Percentiles rank a stretch among this genome's conserved stretches.
phyloP scores from a whole-genome alignment of 2,797 vertebrate species.

The Calcarius lapponicus region DNA sequence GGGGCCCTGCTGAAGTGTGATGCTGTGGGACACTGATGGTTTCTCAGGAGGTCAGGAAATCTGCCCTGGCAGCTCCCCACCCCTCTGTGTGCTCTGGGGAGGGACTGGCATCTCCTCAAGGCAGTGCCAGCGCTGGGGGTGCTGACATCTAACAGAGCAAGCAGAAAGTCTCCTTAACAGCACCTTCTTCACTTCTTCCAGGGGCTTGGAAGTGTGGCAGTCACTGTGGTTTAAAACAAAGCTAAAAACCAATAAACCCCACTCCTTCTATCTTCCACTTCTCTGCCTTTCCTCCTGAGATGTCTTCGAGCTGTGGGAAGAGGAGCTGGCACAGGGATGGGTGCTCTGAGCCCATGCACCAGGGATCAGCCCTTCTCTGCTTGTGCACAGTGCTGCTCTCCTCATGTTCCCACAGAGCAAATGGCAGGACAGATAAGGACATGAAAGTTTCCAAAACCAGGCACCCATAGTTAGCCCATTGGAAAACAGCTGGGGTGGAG shows the following conservation, averaged over 20 bases:
- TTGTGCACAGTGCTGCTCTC: neutral
- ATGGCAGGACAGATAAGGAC: neutral
- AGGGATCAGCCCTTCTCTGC: neutral
- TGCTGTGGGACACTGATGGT: neutral
- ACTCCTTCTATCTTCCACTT: neutral
- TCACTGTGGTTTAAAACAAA: neutral
- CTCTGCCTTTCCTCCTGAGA: neutral
- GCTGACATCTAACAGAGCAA: neutral
- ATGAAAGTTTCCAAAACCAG: conserved; percentile 5
- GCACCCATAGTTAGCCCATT: neutral
- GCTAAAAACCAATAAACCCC: neutral
- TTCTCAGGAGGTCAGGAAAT: neutral
- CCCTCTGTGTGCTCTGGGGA: neutral
- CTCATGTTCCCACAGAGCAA: neutral
- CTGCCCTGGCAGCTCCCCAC: neutral
- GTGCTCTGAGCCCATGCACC: neutral
- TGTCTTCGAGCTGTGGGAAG: neutral
- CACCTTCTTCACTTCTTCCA: neutral
- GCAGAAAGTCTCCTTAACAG: neutral
- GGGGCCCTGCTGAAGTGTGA: neutral
- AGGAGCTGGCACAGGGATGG: neutral
- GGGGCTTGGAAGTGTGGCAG: neutral
- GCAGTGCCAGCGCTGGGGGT: neutral
- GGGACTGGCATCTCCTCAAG: neutral
- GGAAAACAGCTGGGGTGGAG: conserved; percentile 44